Base-by-base conservation (phyloP, 2,113 vertebrate genomes). In the Mungos mungo region DNA sequence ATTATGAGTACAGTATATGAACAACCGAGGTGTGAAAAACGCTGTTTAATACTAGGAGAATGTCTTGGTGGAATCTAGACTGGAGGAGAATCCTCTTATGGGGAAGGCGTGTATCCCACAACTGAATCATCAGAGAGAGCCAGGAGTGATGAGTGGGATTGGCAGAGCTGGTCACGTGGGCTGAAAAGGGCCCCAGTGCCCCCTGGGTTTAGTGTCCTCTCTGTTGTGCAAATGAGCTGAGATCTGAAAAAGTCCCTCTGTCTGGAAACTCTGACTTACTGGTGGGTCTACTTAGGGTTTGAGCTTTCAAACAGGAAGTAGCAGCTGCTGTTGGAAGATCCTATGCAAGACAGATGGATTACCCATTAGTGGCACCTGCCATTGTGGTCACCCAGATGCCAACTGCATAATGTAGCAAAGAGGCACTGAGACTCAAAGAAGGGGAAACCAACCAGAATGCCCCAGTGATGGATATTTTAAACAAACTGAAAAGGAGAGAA, bases 291-390 rank as follows among this genome's bases (percentile, higher is more conserved):
- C 71, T 35, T 66, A 14, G 68, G 68, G 50, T 63, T 80, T 45
- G 45, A 85, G 21, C 57, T 96, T 95, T 97, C 95, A 92, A 80
- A 95, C 65, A 93, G 93, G 66, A 97, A 93, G n/a, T 63, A 52
- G 23, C 90, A 95, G 47, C 82, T 96, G 90, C 54, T 74, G 31
- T 12, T 94, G 60, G 72, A 50, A 86, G 57, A 83, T 7, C 31
- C 52, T 7, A 8, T 45, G 31, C 19, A 9, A 81, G 82, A 25
- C 41, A 80, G 69, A 52, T 47, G 77, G 35, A 50, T 57, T 80
- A 65, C 82, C 79, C 57, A 38, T 14, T 16, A 52, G 25, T 21
- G 8, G 25, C 90, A 84, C 87, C 90, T 93, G 90, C 82, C 47
- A 21, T 5, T 63, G 82, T 3, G 87, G 93, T 85, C 93, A 66